Conservation (phyloP, 2,797 vertebrate genomes). For the Sebastes hubbsi region DNA sequence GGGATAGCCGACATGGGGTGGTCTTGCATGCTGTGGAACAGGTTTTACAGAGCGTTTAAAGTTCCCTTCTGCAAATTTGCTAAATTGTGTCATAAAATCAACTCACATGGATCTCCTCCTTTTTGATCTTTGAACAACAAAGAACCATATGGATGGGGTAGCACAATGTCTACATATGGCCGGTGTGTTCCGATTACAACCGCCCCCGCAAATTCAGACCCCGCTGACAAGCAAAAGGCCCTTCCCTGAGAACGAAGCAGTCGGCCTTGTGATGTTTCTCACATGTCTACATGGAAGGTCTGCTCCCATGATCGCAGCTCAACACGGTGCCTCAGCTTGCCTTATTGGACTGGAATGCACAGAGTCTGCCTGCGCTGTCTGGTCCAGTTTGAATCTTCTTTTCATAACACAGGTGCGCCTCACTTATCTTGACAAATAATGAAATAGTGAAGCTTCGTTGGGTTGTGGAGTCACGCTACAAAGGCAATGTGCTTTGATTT, state of each 20-base stretch:
- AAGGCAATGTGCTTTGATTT: constrained; percentile 13
- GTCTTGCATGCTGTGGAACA: constrained; percentile 56
- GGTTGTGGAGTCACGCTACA: constrained; percentile 9
- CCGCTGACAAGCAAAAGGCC: constrained; percentile 68
- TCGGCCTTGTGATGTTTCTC: constrained; percentile 68
- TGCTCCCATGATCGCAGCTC: constrained; percentile 58
- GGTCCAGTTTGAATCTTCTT: constrained; percentile 42
- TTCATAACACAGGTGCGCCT: constrained; percentile 58
- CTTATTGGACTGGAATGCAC: constrained; percentile 58
- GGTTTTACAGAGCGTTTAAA: constrained; percentile 67
- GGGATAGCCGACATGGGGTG: constrained; percentile 43
- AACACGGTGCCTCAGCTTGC: constrained; percentile 43
- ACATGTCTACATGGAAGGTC: constrained; percentile 60
- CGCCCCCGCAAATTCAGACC: constrained; percentile 49
- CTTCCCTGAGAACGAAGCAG: constrained; percentile 48
- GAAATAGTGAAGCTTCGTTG: constrained; percentile 15
- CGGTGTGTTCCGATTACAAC: constrained; percentile 31
- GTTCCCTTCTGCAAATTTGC: constrained; percentile 64
- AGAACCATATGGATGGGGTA: constrained; percentile 74
- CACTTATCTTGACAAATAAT: constrained; percentile 36
- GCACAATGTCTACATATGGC: constrained; percentile 68
- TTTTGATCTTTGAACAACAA: constrained; percentile 75
- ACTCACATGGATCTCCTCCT: constrained; percentile 65
- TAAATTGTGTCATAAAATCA: constrained; percentile 78
- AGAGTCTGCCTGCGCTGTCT: constrained; percentile 33